Percentiles rank a stretch among this genome's conserved stretches.
phyloP scores from a whole-genome alignment of 2,888 invertebrate species.

The Dryomyza anilis region DNA sequence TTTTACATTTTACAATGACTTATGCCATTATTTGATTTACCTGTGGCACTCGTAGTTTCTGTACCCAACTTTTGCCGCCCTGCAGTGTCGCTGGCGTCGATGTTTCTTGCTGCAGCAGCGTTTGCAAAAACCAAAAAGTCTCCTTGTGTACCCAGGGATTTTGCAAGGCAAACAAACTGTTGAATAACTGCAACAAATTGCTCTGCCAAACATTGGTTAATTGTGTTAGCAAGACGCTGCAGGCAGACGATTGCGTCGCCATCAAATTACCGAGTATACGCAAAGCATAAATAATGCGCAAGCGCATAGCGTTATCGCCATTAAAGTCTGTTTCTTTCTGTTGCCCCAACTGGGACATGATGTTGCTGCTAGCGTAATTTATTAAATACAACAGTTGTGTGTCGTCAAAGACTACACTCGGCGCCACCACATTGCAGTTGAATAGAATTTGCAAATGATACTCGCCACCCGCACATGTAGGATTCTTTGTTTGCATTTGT shows the following conservation, averaged over 20 bases:
- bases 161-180: constrained; percentile 44
- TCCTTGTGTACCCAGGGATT: constrained; percentile 39
- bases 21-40: not conserved
- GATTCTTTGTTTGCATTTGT: constrained; percentile 43
- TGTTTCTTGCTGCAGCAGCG: not conserved
- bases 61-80: not conserved
- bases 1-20: not conserved
- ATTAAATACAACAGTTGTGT: constrained; percentile 38
- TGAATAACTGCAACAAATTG: constrained; percentile 40
- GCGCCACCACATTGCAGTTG: constrained; percentile 34
- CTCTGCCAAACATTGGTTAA: constrained; percentile 36
- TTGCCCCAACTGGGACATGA: constrained; percentile 22
- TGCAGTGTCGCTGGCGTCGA: not conserved
- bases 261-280: constrained; percentile 47
- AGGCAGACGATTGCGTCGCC: constrained; percentile 29
- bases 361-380: constrained; percentile 37
- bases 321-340: constrained; percentile 28
- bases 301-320: constrained; percentile 28
- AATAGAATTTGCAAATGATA: constrained; percentile 50
- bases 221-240: constrained; percentile 33
- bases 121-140: constrained; percentile 42
- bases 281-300: constrained; percentile 43
- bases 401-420: constrained; percentile 26
- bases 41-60: constrained; percentile 9
- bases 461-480: constrained; percentile 40